phyloP scores from a whole-genome alignment of 2,113 vertebrate genomes.

The Strix uralensis region DNA sequence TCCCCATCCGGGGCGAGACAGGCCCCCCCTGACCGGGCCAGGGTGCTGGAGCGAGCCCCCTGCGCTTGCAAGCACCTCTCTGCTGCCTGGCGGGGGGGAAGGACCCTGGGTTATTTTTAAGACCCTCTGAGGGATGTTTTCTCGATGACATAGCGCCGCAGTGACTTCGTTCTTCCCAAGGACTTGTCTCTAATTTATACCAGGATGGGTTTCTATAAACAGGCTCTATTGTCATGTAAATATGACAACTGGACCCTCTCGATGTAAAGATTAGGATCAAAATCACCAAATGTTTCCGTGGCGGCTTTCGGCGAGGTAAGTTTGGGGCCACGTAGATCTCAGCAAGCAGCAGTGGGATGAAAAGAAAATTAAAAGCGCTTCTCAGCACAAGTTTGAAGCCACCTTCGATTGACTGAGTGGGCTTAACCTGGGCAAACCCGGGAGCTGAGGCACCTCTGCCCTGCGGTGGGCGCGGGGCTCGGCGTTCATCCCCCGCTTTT shows the following conservation, averaged over 20 bases:
- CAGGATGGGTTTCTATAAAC: neutral
- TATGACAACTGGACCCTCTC: neutral
- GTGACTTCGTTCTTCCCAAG: neutral
- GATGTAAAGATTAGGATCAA: neutral
- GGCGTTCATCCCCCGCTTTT: neutral
- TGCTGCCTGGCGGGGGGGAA: neutral
- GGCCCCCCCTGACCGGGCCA: neutral
- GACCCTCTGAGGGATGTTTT: neutral
- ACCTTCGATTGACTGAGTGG: neutral
- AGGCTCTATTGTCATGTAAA: neutral
- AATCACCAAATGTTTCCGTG: neutral
- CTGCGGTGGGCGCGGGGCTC: neutral
- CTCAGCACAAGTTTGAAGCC: neutral
- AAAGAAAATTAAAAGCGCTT: neutral
- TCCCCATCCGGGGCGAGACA: neutral
- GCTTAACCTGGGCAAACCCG: neutral
- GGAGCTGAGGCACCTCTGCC: neutral
- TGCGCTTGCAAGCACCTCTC: accelerated
- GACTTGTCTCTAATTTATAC: neutral
- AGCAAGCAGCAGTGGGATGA: neutral
- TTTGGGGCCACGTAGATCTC: accelerated
- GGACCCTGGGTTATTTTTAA: accelerated
- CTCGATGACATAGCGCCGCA: neutral
- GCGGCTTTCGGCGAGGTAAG: neutral
- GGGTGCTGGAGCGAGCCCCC: neutral